Base-by-base conservation (phyloP, 2,888 invertebrate species). In the Ophion slaviceki region DNA sequence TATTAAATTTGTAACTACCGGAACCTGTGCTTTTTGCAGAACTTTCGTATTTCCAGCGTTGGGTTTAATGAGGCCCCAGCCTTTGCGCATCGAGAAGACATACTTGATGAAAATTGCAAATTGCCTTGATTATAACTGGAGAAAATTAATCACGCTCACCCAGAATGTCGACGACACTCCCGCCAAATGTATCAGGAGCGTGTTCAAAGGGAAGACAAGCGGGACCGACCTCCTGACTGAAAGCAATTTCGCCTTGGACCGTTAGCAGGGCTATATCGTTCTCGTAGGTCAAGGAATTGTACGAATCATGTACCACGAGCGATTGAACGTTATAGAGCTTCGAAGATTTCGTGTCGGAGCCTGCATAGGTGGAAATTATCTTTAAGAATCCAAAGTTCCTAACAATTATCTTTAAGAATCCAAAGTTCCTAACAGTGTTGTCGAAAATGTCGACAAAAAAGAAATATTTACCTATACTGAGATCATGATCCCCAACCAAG, bases 191-290 rank as follows among this genome's bases (percentile, higher is more conserved):
- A 17, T 92, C 90, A 0, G 17, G 70, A 3, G 86, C 45, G 76
- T 91, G 91, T 76, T 89, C 87, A 92, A 96, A 96, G 0, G 97
- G 97, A 66, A 97, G 90, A 89, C 97, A 97, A 32, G 93, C 95
- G 0, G 96, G 96, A 0, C 95, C 95, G 2, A 97, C 96, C 62
- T 92, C 91, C 0, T 94, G 91, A 77, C 92, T 95, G 89, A 95
- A 96, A 11, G 10, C 17, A 0, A 96, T 96, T 0, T 47, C 7
- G 0, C 79, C 83, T 0, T 32, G 36, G 0, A 95, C 91, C 62
- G 88, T 90, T 1, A 96, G 77, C 0, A 96, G 81, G 0, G 95
- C 95, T 40, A 96, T 94, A 89, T 97, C 97, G 87, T 96, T 94
- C 36, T 91, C 89, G 5, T 64, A 6, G 4, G 17, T 45, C 6